These are phyloP conservation scores for Parnassius glacialis DNA, from an alignment of 2,888 invertebrate species.

Conservation along the genomic window DNA sequence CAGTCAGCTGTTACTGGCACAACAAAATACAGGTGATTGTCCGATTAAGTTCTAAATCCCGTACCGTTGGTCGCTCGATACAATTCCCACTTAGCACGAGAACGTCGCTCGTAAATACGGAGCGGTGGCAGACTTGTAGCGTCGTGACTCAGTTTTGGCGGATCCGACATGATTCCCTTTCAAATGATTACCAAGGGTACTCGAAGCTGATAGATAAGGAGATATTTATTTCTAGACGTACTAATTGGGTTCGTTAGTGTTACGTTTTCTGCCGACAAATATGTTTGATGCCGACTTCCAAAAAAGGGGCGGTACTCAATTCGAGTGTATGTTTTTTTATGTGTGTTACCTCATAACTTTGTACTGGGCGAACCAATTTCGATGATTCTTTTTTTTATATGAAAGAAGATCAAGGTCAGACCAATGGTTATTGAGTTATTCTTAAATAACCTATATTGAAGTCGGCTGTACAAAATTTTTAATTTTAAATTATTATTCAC, in stretches of 20 bases:
- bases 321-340: too few species aligned
- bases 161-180: slow-evolving; percentile 31
- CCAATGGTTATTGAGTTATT: too few species aligned
- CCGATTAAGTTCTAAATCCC: slow-evolving; percentile 21
- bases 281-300: too few species aligned
- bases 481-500: too few species aligned
- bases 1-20: slow-evolving; percentile 6
- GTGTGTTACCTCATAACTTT: too few species aligned
- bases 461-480: too few species aligned
- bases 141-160: slow-evolving; percentile 44
- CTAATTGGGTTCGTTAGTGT: background rate
- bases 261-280: too few species aligned
- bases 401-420: too few species aligned
- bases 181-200: slow-evolving; percentile 27
- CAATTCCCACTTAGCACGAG: slow-evolving; percentile 29
- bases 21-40: slow-evolving; percentile 8
- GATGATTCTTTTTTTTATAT: too few species aligned
- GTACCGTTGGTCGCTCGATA: slow-evolving; percentile 27
- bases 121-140: slow-evolving; percentile 36
- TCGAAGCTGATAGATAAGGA: slow-evolving; percentile 23
- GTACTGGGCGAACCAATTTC: too few species aligned
- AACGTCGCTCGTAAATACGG: slow-evolving; percentile 31
- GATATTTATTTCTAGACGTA: background rate
- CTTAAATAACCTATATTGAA: too few species aligned
- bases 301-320: too few species aligned